Percentiles rank a stretch among this genome's conserved stretches.
These are phyloP conservation scores for Scaptomyza cyrtandrae DNA, from an alignment of 2,888 invertebrate genomes.

Conservation along the genomic window DNA sequence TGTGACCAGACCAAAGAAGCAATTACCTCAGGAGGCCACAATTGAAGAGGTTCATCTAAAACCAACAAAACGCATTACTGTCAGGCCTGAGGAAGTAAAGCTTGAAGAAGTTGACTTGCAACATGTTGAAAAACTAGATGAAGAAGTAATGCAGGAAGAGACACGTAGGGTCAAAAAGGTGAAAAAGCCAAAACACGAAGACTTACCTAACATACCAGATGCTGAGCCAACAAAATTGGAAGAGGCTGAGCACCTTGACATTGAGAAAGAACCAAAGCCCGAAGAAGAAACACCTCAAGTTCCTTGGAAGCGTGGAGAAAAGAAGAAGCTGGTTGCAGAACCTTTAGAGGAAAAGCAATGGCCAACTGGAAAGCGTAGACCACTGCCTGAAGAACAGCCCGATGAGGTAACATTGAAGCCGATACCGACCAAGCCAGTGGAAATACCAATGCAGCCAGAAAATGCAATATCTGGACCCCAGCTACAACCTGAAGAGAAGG, in stretches of 20 bases:
- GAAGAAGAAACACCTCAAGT: conserved; percentile 77
- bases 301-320: conserved; percentile 83
- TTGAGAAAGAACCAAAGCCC: conserved; percentile 75
- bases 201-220: conserved; percentile 81
- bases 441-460: conserved; percentile 73
- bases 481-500: conserved; percentile 77
- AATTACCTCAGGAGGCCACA: conserved; percentile 82
- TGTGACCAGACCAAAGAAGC: conserved; percentile 70
- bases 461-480: conserved; percentile 77
- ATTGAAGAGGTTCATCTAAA: conserved; percentile 86
- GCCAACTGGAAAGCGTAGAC: conserved; percentile 84
- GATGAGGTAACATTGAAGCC: conserved; percentile 84
- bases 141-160: conserved; percentile 75
- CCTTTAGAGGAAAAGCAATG: conserved; percentile 82
- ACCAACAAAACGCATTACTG: conserved; percentile 80
- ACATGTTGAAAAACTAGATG: conserved; percentile 81
- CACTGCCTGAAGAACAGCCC: conserved; percentile 84
- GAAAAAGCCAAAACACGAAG: conserved; percentile 79
- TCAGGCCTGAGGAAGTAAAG: conserved; percentile 74
- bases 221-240: conserved; percentile 78
- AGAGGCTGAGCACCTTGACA: conserved; percentile 81
- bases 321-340: conserved; percentile 83
- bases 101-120: conserved; percentile 78
- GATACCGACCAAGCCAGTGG: conserved; percentile 80
- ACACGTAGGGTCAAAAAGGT: conserved; percentile 76